Evolutionary conservation across 2,888 invertebrate species (phyloP).

Genomic region (Ochropacha duplaris): DNA sequence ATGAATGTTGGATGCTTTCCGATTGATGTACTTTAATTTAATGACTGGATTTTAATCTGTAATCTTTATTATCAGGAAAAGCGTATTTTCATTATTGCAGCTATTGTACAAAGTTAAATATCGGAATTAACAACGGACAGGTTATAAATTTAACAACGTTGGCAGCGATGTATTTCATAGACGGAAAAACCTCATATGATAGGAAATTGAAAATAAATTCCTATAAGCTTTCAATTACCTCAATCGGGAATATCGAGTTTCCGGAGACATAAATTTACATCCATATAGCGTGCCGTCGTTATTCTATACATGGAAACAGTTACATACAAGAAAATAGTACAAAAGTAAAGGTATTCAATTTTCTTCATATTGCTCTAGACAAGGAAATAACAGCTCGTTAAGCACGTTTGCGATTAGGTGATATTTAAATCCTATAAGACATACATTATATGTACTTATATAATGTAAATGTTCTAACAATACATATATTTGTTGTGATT

Average conservation of each 20-base stretch:
- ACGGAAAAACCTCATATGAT: conserved; percentile 67
- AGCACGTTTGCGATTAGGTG: not conserved
- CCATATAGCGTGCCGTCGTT: conserved; percentile 27
- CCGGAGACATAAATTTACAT: conserved; percentile 57
- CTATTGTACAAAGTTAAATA: conserved; percentile 3
- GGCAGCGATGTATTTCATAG: conserved; percentile 54
- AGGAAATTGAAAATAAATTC: conserved; percentile 82
- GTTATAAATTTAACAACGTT: conserved; percentile 49
- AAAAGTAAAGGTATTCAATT: not conserved
- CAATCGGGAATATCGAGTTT: conserved; percentile 72
- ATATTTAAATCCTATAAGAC: too few species aligned
- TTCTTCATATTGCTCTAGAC: not conserved
- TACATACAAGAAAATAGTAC: conserved; percentile 7
- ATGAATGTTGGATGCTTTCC: too few species aligned
- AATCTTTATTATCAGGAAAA: not conserved
- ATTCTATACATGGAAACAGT: conserved; percentile 19
- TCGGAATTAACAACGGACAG: conserved; percentile 47
- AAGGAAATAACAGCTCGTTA: not conserved
- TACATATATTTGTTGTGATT: not conserved
- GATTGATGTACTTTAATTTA: not conserved
- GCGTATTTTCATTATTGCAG: not conserved
- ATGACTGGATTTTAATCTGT: not conserved
- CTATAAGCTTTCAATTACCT: conserved; percentile 80
- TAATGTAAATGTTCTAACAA: too few species aligned
- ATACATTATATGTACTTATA: too few species aligned